A percentile compares a stretch with the other conserved stretches of the same genome.
phyloP scores from a whole-genome alignment of 2,888 invertebrate species.

The Blera fallax region DNA sequence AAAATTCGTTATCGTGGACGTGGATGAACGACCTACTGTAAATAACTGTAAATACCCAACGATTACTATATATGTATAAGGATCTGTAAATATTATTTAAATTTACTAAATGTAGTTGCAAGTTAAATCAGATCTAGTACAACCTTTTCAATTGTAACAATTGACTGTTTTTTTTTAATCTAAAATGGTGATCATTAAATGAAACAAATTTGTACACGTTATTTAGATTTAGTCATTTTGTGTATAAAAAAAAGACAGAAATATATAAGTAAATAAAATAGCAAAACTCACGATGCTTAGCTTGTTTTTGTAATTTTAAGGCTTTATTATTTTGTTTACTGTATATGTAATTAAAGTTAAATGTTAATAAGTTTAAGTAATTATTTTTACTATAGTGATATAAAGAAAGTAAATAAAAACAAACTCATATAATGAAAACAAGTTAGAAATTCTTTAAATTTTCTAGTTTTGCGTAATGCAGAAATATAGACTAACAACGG shows the following conservation, averaged over 20 bases:
- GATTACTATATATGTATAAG: background rate
- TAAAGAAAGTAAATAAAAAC: background rate
- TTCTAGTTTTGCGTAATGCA: too few relatives aligned
- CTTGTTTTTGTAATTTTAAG: background rate
- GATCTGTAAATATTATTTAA: background rate
- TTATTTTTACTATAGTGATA: background rate
- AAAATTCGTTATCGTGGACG: background rate
- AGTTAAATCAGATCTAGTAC: background rate
- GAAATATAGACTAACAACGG: too few relatives aligned
- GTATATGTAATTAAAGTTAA: background rate
- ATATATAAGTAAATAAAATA: background rate
- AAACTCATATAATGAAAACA: background rate
- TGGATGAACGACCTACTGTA: background rate
- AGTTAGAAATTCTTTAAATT: too few relatives aligned
- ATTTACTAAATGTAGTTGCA: background rate
- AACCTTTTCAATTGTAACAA: conserved; percentile 17
- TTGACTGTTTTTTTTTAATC: background rate
- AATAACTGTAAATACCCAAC: conserved; percentile 27
- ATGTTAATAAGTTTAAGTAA: background rate
- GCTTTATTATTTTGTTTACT: background rate
- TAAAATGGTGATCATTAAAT: background rate
- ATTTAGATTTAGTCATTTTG: background rate
- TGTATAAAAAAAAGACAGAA: background rate
- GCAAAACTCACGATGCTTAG: background rate
- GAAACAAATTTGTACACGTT: background rate